A percentile compares a stretch with the other conserved stretches of the same genome.
Evolutionary conservation across 2,888 invertebrate genomes (phyloP).

Genomic region (Coleophora flavipennella): DNA sequence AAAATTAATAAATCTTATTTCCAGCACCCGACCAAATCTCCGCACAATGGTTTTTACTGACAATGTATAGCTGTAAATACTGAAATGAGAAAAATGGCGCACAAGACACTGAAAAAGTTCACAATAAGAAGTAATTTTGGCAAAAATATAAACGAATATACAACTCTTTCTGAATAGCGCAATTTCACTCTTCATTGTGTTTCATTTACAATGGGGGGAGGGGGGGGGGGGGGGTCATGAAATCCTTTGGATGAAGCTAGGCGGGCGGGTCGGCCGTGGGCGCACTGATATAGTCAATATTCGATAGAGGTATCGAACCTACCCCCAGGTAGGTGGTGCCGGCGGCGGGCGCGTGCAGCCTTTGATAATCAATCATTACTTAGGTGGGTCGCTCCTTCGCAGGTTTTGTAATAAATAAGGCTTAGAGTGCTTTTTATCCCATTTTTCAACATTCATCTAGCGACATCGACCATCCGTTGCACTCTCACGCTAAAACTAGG

Average conservation of each 20-base stretch:
- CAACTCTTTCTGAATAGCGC: slow-evolving; percentile 33
- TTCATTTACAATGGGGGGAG: slow-evolving; percentile 32
- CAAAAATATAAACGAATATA: slow-evolving; percentile 19
- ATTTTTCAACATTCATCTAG: not conserved
- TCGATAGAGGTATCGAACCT: not conserved
- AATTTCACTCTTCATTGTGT: slow-evolving; percentile 39
- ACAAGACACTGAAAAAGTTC: slow-evolving; percentile 20
- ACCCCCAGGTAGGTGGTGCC: slow-evolving; percentile 17
- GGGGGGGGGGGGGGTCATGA: slow-evolving; percentile 23
- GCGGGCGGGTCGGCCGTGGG: slow-evolving; percentile 15
- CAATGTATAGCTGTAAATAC: too few relatives aligned
- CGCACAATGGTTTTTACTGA: too few relatives aligned
- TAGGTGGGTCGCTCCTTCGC: slow-evolving; percentile 11
- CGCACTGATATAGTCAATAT: slow-evolving; percentile 25
- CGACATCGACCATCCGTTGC: slow-evolving; percentile 2
- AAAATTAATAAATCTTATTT: too few relatives aligned
- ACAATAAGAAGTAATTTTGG: slow-evolving; percentile 29
- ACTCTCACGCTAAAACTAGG: slow-evolving; percentile 16
- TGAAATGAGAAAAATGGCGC: too few relatives aligned
- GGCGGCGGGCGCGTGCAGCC: slow-evolving; percentile 20
- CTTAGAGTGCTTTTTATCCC: slow-evolving; percentile 1
- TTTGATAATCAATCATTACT: slow-evolving; percentile 23
- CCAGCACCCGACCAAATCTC: too few relatives aligned
- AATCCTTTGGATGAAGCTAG: slow-evolving; percentile 24
- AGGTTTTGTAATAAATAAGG: slow-evolving; percentile 1